phyloP scores from a whole-genome alignment of 2,113 vertebrate species.

The Perca schrenkii region DNA sequence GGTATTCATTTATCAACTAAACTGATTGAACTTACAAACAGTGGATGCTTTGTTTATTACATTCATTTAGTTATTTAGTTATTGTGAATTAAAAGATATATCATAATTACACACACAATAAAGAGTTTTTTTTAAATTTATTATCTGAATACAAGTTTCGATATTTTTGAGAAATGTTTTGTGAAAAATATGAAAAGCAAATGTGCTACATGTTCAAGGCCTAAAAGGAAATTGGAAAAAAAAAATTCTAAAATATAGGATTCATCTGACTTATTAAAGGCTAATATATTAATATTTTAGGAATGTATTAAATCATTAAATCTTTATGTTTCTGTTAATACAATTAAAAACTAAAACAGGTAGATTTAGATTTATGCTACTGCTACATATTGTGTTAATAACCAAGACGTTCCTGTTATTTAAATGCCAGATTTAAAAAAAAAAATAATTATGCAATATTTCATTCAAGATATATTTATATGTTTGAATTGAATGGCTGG shows the following conservation, averaged over 20 bases:
- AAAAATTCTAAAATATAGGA: background rate
- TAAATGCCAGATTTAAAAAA: slow-evolving; percentile 10
- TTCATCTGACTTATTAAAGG: background rate
- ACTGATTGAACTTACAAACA: background rate
- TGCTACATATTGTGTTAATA: background rate
- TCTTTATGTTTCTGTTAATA: background rate
- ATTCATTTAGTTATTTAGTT: background rate
- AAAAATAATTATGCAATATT: slow-evolving; percentile 20
- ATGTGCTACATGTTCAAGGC: background rate
- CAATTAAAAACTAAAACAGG: background rate
- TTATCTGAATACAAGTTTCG: background rate
- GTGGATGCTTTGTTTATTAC: background rate
- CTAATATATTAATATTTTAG: background rate
- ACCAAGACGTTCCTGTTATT: background rate
- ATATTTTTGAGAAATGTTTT: slow-evolving; percentile 1
- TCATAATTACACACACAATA: background rate
- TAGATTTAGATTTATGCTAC: background rate
- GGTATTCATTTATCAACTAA: background rate
- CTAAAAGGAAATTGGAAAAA: background rate
- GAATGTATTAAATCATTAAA: background rate
- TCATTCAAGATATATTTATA: background rate
- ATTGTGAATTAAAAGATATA: background rate
- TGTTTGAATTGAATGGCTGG: background rate
- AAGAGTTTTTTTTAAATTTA: background rate
- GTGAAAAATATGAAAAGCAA: background rate